These are phyloP conservation scores for Hoplodrina blanda DNA, from an alignment of 2,888 invertebrate species.

Conservation along the genomic window DNA sequence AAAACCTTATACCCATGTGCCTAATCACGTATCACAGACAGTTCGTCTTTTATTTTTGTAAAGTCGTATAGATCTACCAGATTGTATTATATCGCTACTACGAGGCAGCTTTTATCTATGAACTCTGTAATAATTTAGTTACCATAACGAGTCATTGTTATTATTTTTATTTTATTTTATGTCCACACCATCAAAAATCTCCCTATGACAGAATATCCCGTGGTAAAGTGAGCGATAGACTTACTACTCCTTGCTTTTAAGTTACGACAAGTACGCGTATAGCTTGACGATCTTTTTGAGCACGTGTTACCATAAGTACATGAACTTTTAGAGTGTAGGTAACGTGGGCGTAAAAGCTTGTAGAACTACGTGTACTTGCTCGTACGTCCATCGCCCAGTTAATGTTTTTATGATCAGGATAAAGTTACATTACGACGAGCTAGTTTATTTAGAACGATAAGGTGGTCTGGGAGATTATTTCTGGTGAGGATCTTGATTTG, in stretches of 20 bases:
- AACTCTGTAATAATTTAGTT: conserved; percentile 68
- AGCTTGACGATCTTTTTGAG: no score
- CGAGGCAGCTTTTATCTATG: conserved; percentile 45
- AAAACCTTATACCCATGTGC: conserved; percentile 15
- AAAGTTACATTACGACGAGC: conserved; percentile 8
- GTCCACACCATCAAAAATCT: conserved; percentile 20
- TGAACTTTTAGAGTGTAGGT: no score
- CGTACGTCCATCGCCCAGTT: background rate
- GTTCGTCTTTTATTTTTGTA: conserved; percentile 37
- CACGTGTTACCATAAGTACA: no score
- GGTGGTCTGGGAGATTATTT: conserved; percentile 16
- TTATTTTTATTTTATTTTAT: conserved; percentile 59
- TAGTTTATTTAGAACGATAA: background rate
- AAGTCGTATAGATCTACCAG: conserved; percentile 6
- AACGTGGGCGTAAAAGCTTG: background rate
- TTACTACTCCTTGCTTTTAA: background rate
- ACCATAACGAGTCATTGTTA: conserved; percentile 70
- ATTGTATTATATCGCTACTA: conserved; percentile 27
- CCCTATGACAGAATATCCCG: conserved; percentile 1
- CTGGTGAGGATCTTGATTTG: conserved; percentile 38
- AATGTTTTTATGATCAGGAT: background rate
- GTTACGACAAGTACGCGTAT: background rate
- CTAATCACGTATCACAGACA: conserved; percentile 1
- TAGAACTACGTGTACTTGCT: background rate
- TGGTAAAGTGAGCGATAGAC: background rate